Conservation (phyloP, 2,888 invertebrate species). For the Melinaea menophilus region DNA sequence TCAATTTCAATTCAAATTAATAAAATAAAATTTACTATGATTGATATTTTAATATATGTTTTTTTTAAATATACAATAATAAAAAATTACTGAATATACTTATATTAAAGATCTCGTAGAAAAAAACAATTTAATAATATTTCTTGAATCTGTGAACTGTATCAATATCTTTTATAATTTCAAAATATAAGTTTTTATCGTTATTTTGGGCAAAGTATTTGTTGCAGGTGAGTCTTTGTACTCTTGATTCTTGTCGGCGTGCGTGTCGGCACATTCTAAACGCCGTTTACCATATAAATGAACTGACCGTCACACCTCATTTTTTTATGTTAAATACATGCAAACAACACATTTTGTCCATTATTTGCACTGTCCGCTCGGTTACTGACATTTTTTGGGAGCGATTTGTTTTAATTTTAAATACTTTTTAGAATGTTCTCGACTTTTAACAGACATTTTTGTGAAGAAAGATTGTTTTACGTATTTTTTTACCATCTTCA, state of each 20-base stretch:
- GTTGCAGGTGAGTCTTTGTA: constrained; percentile 35
- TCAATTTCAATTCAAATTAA: too few species aligned
- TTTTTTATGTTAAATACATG: constrained; percentile 39
- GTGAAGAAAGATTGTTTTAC: too few species aligned
- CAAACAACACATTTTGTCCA: constrained; percentile 61
- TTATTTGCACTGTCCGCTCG: constrained; percentile 41
- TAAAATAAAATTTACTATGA: too few species aligned
- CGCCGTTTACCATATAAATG: constrained; percentile 75
- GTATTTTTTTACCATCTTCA: too few species aligned
- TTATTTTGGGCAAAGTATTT: neutral
- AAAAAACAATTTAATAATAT: too few species aligned
- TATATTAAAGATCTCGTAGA: too few species aligned
- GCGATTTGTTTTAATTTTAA: constrained; percentile 12
- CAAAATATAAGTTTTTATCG: too few species aligned
- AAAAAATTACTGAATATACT: too few species aligned
- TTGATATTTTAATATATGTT: too few species aligned
- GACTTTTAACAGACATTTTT: constrained; percentile 4
- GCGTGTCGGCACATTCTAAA: constrained; percentile 76
- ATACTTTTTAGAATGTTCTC: constrained; percentile 16
- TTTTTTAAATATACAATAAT: too few species aligned
- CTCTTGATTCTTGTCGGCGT: constrained; percentile 55
- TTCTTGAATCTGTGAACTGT: neutral
- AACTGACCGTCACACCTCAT: constrained; percentile 60
- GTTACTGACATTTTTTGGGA: constrained; percentile 32
- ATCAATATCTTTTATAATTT: too few species aligned